phyloP scores from a whole-genome alignment of 2,888 invertebrate species.

The Aphodius sticticus region DNA sequence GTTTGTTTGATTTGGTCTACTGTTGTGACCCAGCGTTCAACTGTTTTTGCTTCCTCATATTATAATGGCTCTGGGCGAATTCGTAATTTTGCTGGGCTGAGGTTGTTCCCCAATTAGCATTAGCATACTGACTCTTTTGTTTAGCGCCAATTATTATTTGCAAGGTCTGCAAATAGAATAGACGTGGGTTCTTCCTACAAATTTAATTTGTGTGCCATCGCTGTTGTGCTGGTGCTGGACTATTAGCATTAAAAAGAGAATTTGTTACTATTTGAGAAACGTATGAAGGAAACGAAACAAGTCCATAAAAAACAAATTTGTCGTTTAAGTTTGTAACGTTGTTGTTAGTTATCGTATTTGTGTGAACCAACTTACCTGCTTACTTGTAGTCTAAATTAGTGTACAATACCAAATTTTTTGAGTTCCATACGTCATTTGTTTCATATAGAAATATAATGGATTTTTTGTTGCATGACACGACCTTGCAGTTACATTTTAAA shows the following conservation, averaged over 20 bases:
- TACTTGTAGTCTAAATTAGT: too few species aligned
- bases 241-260: neutral
- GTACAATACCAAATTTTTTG: too few species aligned
- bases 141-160: neutral
- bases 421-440: too few species aligned
- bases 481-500: too few species aligned
- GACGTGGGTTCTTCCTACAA: neutral
- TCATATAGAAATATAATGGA: too few species aligned
- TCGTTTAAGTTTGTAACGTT: too few species aligned
- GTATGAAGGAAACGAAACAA: too few species aligned
- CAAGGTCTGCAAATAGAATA: neutral
- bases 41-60: neutral
- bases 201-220: neutral
- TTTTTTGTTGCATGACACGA: too few species aligned
- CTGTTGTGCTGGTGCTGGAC: neutral
- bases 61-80: neutral
- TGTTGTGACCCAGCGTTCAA: neutral
- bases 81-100: neutral
- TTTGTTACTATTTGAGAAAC: too few species aligned
- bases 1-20: neutral
- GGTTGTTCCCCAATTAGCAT: neutral
- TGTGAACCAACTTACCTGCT: too few species aligned
- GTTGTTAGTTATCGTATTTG: too few species aligned
- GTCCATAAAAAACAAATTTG: too few species aligned
- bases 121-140: neutral